These are phyloP conservation scores for Zosterops japonicus DNA, from an alignment of 2,113 vertebrate species.

Conservation along the genomic window DNA sequence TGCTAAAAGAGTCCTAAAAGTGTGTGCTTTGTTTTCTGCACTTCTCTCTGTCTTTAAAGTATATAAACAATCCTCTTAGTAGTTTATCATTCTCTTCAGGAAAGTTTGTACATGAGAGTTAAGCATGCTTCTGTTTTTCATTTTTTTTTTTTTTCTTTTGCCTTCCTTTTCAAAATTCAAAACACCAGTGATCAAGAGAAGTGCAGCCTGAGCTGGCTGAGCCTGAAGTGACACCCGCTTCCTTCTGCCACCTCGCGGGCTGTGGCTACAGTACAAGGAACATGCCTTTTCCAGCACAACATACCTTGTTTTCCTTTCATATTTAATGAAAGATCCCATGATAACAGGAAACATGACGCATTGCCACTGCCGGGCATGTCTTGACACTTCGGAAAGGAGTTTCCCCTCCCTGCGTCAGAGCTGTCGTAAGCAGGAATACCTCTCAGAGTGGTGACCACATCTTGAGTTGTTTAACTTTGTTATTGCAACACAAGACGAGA, in stretches of 20 bases:
- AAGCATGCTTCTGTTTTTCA: background rate
- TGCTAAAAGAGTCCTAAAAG: background rate
- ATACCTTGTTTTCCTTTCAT: background rate
- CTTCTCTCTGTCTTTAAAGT: background rate
- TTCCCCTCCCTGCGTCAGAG: constrained; percentile 9
- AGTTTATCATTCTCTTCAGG: background rate
- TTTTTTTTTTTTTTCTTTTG: background rate
- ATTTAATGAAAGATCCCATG: background rate
- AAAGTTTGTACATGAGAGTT: background rate
- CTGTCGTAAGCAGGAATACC: background rate
- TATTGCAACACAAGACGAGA: background rate
- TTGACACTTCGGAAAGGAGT: background rate
- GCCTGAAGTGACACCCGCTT: background rate
- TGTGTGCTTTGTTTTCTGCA: background rate
- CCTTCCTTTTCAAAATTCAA: background rate
- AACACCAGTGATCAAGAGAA: background rate
- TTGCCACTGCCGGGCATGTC: background rate
- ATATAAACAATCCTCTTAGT: background rate
- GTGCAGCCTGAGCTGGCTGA: background rate
- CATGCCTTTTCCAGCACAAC: background rate
- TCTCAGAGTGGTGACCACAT: background rate
- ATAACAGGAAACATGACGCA: constrained; percentile 11
- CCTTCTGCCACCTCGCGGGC: constrained; percentile 50
- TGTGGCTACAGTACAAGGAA: background rate
- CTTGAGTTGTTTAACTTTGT: background rate